phyloP scores from a whole-genome alignment of 2,797 vertebrate species.

The Danio albolineatus region DNA sequence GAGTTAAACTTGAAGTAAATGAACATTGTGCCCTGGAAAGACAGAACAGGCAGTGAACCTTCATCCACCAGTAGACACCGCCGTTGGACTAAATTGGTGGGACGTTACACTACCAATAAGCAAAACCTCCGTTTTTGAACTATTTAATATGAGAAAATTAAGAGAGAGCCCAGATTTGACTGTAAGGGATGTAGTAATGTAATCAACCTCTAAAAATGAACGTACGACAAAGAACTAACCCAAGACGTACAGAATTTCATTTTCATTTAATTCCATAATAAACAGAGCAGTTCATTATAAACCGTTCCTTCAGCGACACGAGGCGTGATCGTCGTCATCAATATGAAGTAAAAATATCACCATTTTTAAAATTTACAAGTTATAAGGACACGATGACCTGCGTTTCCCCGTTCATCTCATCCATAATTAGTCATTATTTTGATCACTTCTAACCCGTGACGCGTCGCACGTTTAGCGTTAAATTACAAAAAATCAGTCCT shows the following conservation, averaged over 20 bases:
- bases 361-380: conserved; percentile 95
- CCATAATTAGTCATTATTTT: conserved; percentile 67
- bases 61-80: too few relatives aligned
- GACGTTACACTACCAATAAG: too few relatives aligned
- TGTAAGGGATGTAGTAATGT: too few relatives aligned
- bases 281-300: conserved; percentile 99
- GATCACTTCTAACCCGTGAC: conserved; percentile 78
- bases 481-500: conserved; percentile 86
- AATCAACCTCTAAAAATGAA: too few relatives aligned
- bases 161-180: too few relatives aligned
- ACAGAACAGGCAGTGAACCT: too few relatives aligned
- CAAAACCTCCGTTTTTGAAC: too few relatives aligned
- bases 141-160: too few relatives aligned
- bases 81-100: too few relatives aligned
- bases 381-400: conserved; percentile 89
- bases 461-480: conserved; percentile 85
- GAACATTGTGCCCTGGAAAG: too few relatives aligned
- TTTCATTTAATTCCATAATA: conserved; percentile 99
- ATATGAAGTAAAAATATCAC: conserved; percentile 99
- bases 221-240: not conserved
- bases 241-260: conserved; percentile 69
- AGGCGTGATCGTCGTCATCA: conserved; percentile 91
- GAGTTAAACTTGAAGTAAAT: too few relatives aligned
- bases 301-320: conserved; percentile 98
- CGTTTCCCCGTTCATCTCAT: conserved; percentile 77